Evolutionary conservation across 2,888 invertebrate species (phyloP).

Genomic region (Adineta ricciae): DNA sequence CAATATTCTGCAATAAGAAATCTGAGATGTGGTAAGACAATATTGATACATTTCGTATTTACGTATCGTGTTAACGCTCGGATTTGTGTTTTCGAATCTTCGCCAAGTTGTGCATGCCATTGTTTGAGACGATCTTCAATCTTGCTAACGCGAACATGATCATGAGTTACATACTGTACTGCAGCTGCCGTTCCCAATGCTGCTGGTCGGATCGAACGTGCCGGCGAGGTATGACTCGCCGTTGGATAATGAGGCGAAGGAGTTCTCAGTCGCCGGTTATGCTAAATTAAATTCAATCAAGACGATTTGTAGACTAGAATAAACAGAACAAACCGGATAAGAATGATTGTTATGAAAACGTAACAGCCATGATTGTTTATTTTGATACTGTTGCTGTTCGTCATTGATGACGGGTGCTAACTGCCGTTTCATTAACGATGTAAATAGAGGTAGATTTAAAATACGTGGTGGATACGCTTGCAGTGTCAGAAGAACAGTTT

Average conservation of each 20-base stretch:
- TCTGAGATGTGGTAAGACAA: too few relatives aligned
- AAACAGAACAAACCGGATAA: not conserved
- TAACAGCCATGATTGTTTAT: not conserved
- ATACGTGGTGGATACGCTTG: not conserved
- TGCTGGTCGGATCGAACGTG: not conserved
- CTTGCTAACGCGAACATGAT: not conserved
- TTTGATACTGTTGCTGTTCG: not conserved
- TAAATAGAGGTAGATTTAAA: not conserved
- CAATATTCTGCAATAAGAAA: not conserved
- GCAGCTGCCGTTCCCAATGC: not conserved
- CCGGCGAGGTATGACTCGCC: not conserved
- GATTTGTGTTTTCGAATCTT: constrained; percentile 5
- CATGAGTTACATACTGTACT: not conserved
- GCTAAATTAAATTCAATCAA: not conserved
- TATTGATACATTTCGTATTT: not conserved
- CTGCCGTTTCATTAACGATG: not conserved
- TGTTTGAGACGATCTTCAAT: not conserved
- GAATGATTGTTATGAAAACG: not conserved
- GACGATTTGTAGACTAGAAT: not conserved
- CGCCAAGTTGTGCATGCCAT: constrained; percentile 13
- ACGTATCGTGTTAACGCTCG: not conserved
- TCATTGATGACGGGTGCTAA: not conserved
- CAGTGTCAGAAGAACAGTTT: not conserved
- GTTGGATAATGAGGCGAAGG: not conserved
- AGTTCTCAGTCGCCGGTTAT: not conserved